Conservation (phyloP, 2,113 vertebrate genomes). For the Dermatemys mawii region DNA sequence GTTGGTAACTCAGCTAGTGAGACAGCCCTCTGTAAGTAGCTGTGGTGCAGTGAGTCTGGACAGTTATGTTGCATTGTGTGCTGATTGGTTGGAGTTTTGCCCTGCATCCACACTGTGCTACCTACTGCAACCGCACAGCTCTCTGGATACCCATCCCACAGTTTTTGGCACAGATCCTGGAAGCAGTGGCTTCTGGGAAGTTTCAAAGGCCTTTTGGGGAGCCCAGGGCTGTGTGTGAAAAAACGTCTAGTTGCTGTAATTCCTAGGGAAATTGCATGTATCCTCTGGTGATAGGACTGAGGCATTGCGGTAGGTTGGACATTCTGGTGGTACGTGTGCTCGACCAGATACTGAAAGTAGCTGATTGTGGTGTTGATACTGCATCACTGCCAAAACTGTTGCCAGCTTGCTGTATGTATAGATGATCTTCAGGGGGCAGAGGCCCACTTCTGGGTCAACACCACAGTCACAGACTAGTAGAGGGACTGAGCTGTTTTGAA, state of each 20-base stretch:
- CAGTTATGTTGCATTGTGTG: rapidly evolving
- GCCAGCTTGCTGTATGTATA: no score
- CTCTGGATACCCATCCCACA: not conserved
- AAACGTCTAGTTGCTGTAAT: not conserved
- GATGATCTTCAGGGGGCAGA: not conserved
- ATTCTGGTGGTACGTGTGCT: not conserved
- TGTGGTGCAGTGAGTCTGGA: not conserved
- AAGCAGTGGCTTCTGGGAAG: not conserved
- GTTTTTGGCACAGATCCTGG: not conserved
- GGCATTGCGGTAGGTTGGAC: rapidly evolving
- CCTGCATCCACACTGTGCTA: rapidly evolving
- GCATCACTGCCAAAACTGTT: not conserved
- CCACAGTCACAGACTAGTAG: no score
- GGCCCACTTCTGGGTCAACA: not conserved
- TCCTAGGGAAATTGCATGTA: not conserved
- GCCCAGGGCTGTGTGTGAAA: rapidly evolving
- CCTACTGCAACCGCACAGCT: not conserved
- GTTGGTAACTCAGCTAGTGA: not conserved
- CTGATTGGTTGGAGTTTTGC: not conserved
- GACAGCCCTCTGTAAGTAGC: not conserved
- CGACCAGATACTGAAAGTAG: not conserved
- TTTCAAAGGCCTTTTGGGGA: not conserved
- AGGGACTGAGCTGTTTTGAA: not conserved
- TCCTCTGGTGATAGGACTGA: rapidly evolving
- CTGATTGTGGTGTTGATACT: not conserved